These are phyloP conservation scores for Mycetomoellerius zeteki DNA, from an alignment of 1,140 invertebrate genomes.

Conservation along the genomic window DNA sequence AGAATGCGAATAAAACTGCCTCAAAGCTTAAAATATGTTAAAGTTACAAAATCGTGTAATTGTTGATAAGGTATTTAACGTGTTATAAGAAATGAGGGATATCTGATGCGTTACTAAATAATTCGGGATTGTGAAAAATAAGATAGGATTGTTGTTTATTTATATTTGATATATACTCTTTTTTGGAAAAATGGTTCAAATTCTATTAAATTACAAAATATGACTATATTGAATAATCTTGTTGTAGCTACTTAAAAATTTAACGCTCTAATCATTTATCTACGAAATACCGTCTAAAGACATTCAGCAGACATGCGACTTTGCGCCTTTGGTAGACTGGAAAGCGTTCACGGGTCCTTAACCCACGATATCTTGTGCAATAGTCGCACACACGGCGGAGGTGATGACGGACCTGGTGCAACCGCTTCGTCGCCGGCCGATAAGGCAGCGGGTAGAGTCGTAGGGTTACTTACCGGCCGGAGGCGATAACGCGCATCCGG, in stretches of 20 bases:
- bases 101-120: neutral
- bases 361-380: slow-evolving; percentile 78
- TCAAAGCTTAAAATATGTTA: neutral
- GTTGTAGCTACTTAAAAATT: neutral
- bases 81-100: neutral
- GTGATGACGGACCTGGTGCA: slow-evolving; percentile 70
- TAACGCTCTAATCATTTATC: neutral
- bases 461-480: slow-evolving; percentile 70
- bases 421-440: slow-evolving; percentile 78
- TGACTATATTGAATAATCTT: neutral
- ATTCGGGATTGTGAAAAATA: neutral
- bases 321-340: neutral
- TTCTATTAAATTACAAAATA: neutral
- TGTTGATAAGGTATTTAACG: neutral
- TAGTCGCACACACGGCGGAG: slow-evolving; percentile 63
- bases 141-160: neutral
- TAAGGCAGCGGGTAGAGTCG: slow-evolving; percentile 76
- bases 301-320: neutral
- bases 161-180: neutral
- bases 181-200: neutral
- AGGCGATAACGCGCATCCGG: slow-evolving; percentile 52
- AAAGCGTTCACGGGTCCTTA: slow-evolving; percentile 69
- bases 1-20: neutral
- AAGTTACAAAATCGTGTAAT: neutral
- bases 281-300: neutral